Conservation (phyloP, 1,140 invertebrate species). For the Oreohelix idahoensis region DNA sequence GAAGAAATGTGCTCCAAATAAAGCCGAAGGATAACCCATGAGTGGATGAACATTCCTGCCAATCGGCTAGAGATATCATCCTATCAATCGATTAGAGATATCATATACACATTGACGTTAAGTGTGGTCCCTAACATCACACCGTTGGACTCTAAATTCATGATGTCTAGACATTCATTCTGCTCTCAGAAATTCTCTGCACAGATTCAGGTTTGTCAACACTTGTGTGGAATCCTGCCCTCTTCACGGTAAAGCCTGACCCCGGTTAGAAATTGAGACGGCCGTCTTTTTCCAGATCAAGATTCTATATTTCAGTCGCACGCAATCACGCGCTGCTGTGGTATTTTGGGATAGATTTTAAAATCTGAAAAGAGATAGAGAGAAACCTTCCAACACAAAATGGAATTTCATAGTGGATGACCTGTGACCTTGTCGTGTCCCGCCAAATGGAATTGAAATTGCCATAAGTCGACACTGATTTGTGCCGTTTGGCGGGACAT, state of each 20-base stretch:
- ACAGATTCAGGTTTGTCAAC: not conserved
- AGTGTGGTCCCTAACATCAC: no score
- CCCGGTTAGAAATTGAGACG: not conserved
- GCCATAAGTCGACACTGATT: slow-evolving; percentile 17
- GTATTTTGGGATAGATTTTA: no score
- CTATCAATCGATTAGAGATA: no score
- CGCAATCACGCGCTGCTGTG: not conserved
- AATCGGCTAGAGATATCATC: no score
- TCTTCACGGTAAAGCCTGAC: not conserved
- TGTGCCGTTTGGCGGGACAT: not conserved
- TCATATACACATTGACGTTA: no score
- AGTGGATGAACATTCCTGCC: no score
- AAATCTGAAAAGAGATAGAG: no score
- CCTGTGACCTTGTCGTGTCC: not conserved
- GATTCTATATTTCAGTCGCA: not conserved
- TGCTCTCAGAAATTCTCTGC: no score
- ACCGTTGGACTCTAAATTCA: no score
- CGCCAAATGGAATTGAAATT: not conserved
- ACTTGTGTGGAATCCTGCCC: not conserved
- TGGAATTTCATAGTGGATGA: slow-evolving; percentile 4
- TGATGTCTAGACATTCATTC: no score
- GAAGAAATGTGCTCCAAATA: no score
- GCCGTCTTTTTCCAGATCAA: not conserved
- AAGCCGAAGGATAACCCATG: no score
- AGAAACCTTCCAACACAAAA: not conserved